Evolutionary conservation across 1,140 invertebrate species (phyloP).

Genomic region (Camponotus vicinus): DNA sequence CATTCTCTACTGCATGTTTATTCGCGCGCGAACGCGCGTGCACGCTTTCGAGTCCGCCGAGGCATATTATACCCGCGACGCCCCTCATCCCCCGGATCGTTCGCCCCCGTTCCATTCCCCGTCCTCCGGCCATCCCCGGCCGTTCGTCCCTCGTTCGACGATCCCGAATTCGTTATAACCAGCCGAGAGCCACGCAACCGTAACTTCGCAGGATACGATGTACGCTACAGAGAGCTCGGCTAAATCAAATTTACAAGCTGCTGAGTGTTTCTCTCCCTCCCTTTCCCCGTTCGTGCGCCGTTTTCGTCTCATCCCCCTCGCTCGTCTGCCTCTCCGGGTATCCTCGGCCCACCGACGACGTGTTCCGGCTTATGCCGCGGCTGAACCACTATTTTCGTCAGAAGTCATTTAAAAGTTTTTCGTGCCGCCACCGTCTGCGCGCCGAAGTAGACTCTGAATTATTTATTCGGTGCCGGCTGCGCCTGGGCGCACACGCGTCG

Average conservation of each 20-base stretch:
- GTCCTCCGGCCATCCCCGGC: not conserved
- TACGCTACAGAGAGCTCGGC: conserved; percentile 64
- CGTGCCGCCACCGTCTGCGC: conserved; percentile 53
- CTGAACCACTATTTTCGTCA: conserved; percentile 58
- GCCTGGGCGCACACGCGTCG: conserved; percentile 24
- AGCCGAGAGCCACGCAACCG: conserved; percentile 69
- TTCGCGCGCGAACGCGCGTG: conserved; percentile 47
- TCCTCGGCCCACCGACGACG: conserved; percentile 26
- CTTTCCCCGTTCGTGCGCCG: not conserved
- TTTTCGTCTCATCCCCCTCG: conserved; percentile 17
- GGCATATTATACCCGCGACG: conserved; percentile 70
- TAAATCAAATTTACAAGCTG: conserved; percentile 73
- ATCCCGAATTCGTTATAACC: conserved; percentile 73
- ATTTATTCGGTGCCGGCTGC: conserved; percentile 55
- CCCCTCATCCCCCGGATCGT: not conserved
- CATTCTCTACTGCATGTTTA: not conserved
- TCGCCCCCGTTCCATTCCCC: conserved; percentile 24
- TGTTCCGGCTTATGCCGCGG: conserved; percentile 49
- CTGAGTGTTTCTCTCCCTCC: conserved; percentile 59
- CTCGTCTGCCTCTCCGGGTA: conserved; percentile 4
- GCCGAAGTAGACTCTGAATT: conserved; percentile 56
- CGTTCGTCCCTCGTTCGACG: conserved; percentile 61
- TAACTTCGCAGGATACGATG: conserved; percentile 69
- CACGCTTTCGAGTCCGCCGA: conserved; percentile 52
- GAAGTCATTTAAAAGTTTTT: conserved; percentile 64